Evolutionary conservation across 2,888 invertebrate genomes (phyloP).

Genomic region (Gortyna flavago): DNA sequence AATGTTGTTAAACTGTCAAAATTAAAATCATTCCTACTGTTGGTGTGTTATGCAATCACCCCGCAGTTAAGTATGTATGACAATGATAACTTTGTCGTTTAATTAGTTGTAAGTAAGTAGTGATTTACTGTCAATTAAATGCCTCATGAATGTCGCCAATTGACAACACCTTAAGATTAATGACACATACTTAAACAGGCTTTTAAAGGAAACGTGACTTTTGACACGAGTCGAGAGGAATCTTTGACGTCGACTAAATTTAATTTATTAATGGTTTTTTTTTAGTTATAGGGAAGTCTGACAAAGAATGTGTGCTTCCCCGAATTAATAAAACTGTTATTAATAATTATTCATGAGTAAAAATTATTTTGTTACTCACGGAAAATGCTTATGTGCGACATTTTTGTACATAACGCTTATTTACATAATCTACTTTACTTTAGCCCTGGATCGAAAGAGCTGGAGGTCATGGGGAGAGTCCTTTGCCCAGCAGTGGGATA

Average conservation of each 20-base stretch:
- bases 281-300: neutral
- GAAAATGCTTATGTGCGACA: neutral
- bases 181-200: neutral
- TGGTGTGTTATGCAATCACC: too few relatives aligned
- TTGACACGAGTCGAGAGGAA: slow-evolving; percentile 3
- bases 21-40: too few relatives aligned
- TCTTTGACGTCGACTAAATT: neutral
- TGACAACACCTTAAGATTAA: neutral
- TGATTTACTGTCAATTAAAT: slow-evolving; percentile 6
- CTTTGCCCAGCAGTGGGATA: too few relatives aligned
- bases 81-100: neutral
- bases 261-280: neutral
- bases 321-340: neutral
- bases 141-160: neutral
- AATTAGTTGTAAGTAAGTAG: neutral
- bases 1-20: too few relatives aligned
- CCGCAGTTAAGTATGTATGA: neutral
- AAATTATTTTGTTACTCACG: neutral
- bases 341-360: neutral
- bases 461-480: too few relatives aligned
- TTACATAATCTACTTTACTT: neutral
- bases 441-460: too few relatives aligned
- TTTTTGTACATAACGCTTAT: neutral
- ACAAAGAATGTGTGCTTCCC: neutral
- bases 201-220: slow-evolving; percentile 9